phyloP scores from a whole-genome alignment of 2,113 vertebrate species.

The Catharus fuscescens region DNA sequence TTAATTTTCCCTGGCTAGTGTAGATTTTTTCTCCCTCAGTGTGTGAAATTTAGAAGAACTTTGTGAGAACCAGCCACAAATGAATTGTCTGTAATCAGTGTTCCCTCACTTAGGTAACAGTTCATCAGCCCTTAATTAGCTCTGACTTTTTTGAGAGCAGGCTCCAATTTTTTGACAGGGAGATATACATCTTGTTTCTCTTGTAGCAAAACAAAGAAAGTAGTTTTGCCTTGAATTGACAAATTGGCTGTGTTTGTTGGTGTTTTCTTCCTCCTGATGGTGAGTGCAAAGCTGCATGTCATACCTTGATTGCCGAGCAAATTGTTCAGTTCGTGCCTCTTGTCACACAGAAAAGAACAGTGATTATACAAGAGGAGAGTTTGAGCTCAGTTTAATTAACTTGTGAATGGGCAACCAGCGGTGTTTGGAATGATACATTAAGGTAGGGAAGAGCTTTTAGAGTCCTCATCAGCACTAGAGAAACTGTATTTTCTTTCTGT shows the following conservation, averaged over 20 bases:
- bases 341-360: neutral
- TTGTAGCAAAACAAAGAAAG: neutral
- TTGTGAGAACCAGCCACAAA: neutral
- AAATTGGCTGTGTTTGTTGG: neutral
- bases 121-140: constrained; percentile 53
- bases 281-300: neutral
- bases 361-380: neutral
- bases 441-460: neutral
- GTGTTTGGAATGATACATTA: neutral
- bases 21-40: neutral
- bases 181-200: constrained; percentile 28
- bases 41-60: neutral
- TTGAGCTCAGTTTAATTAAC: neutral
- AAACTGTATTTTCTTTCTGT: neutral
- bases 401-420: neutral
- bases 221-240: neutral
- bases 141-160: neutral
- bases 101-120: constrained; percentile 27
- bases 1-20: constrained; percentile 23
- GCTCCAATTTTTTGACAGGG: neutral
- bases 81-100: neutral
- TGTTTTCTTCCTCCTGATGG: neutral
- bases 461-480: neutral
- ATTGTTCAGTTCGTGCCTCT: neutral
- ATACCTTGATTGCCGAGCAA: neutral